Conservation (phyloP, 2,797 vertebrate species). For the Phaenicophaeus curvirostris region DNA sequence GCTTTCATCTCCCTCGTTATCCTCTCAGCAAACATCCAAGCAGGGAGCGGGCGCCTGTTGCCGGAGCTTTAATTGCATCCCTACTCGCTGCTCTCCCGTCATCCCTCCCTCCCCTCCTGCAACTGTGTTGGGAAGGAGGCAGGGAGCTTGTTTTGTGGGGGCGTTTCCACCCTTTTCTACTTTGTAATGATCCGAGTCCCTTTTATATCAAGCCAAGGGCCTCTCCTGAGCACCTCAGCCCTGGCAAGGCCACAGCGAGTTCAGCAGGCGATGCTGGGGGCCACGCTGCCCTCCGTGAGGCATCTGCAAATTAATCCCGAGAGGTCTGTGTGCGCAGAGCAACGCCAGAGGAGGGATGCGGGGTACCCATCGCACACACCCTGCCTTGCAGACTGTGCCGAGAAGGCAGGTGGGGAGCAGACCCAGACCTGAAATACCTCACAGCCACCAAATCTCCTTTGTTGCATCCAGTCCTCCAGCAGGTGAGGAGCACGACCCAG, state of each 20-base stretch:
- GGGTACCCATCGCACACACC: neutral
- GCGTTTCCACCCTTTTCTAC: neutral
- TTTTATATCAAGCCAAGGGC: neutral
- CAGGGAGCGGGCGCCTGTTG: neutral
- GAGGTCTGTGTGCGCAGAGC: neutral
- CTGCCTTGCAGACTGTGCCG: neutral
- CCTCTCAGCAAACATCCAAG: neutral
- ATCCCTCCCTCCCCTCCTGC: neutral
- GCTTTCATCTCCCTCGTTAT: slow-evolving; percentile 14
- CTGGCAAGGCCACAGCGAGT: neutral
- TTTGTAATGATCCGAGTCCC: neutral
- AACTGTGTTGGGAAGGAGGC: neutral
- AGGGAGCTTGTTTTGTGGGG: neutral
- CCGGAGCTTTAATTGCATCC: slow-evolving; percentile 9
- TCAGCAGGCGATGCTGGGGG: neutral
- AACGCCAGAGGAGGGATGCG: neutral
- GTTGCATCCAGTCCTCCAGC: accelerated
- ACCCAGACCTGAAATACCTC: accelerated
- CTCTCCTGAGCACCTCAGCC: neutral
- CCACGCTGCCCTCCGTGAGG: accelerated
- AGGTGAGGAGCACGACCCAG: accelerated
- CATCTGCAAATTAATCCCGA: neutral
- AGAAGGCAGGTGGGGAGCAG: neutral
- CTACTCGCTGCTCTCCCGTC: neutral
- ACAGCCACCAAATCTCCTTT: neutral